Conservation (phyloP, 2,797 vertebrate species). For the Psittacula derbiana region DNA sequence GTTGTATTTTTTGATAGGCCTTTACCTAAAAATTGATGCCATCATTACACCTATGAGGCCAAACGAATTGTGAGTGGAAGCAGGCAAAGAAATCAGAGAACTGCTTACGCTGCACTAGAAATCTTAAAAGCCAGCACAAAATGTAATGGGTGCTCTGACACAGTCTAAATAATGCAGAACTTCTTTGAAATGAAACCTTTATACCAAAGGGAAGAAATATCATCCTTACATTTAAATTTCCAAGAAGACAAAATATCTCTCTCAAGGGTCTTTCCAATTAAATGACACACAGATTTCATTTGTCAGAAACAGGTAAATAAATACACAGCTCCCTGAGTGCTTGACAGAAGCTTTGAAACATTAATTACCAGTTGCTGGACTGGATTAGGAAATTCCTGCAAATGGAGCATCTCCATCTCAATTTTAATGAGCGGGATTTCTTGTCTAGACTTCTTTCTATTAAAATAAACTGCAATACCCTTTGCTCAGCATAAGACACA, state of each 20-base stretch:
- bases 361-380: not conserved
- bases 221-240: not conserved
- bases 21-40: not conserved
- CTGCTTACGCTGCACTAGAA: not conserved
- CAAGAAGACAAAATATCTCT: not conserved
- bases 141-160: not conserved
- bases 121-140: not conserved
- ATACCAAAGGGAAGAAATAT: not conserved
- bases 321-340: not conserved
- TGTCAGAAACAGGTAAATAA: not conserved
- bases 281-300: not conserved
- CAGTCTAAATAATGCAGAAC: not conserved
- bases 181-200: slow-evolving; percentile 1
- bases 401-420: not conserved
- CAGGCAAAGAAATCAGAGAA: not conserved
- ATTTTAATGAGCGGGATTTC: not conserved
- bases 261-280: not conserved
- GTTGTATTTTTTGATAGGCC: not conserved
- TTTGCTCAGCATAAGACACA: not conserved
- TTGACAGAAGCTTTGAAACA: not conserved
- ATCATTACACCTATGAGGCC: not conserved
- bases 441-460: not conserved
- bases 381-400: not conserved
- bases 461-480: not conserved
- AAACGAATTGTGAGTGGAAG: not conserved